phyloP scores from a whole-genome alignment of 2,797 vertebrate genomes.

The Ataeniobius toweri region DNA sequence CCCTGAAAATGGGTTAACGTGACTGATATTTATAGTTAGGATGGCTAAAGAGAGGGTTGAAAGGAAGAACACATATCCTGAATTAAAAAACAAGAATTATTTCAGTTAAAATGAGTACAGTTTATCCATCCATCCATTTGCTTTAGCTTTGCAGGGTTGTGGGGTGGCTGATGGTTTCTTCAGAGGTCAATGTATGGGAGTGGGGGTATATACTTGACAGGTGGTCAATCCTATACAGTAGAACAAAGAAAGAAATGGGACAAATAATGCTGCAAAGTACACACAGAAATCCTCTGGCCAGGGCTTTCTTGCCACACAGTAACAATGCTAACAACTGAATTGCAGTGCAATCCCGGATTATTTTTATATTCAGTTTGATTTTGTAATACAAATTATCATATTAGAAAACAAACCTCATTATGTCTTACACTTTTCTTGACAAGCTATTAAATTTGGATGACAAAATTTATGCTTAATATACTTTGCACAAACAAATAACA shows the following conservation, averaged over 20 bases:
- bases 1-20: no score
- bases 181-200: not conserved
- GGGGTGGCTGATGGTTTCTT: not conserved
- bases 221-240: not conserved
- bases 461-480: not conserved
- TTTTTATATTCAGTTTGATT: not conserved
- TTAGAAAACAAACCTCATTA: not conserved
- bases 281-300: not conserved
- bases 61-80: no score
- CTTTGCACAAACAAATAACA: not conserved
- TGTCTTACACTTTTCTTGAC: not conserved
- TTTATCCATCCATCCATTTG: not conserved
- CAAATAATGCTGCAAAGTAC: not conserved
- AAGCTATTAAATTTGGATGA: not conserved
- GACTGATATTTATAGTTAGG: no score
- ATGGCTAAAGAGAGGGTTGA: no score
- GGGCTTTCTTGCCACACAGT: no score
- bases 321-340: not conserved
- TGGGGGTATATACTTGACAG: not conserved
- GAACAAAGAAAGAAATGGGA: not conserved
- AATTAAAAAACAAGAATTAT: no score
- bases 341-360: not conserved
- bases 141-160: no score
- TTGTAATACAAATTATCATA: not conserved
- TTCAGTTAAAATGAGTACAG: not conserved